Conservation (phyloP, 2,797 vertebrate species). For the Dallia pectoralis region DNA sequence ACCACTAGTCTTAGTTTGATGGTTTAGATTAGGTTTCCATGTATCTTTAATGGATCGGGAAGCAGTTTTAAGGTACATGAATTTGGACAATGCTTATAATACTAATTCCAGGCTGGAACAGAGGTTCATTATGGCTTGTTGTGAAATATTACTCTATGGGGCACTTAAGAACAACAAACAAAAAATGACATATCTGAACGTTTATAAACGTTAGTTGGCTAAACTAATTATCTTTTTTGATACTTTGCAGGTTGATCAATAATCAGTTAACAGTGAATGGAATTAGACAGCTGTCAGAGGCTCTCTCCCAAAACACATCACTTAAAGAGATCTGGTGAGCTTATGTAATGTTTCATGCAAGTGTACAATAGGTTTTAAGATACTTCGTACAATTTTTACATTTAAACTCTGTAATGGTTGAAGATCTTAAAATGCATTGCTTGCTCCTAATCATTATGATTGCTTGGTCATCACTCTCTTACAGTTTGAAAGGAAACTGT, state of each 20-base stretch:
- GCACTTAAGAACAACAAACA: neutral
- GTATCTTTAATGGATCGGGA: too few species aligned
- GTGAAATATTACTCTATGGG: too few species aligned
- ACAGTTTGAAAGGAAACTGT: slow-evolving; percentile 70
- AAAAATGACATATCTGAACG: neutral
- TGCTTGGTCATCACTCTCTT: neutral
- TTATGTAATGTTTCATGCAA: neutral
- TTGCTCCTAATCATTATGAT: neutral
- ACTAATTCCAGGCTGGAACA: too few species aligned
- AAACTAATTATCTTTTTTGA: neutral
- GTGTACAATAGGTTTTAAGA: neutral
- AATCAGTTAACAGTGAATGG: slow-evolving; percentile 84
- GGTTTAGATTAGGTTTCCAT: too few species aligned
- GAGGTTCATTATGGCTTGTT: too few species aligned
- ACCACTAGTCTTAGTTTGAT: too few species aligned
- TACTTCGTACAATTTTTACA: neutral
- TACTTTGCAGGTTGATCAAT: slow-evolving; percentile 82
- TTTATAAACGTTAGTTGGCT: neutral
- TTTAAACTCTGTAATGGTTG: neutral
- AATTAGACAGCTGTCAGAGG: slow-evolving; percentile 70
- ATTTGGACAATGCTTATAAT: too few species aligned
- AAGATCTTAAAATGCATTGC: neutral
- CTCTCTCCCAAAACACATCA: slow-evolving; percentile 76
- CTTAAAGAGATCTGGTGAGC: slow-evolving; percentile 90
- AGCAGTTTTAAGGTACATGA: too few species aligned